Conservation (phyloP, 2,113 vertebrate species). For the Nothoprocta pentlandii region DNA sequence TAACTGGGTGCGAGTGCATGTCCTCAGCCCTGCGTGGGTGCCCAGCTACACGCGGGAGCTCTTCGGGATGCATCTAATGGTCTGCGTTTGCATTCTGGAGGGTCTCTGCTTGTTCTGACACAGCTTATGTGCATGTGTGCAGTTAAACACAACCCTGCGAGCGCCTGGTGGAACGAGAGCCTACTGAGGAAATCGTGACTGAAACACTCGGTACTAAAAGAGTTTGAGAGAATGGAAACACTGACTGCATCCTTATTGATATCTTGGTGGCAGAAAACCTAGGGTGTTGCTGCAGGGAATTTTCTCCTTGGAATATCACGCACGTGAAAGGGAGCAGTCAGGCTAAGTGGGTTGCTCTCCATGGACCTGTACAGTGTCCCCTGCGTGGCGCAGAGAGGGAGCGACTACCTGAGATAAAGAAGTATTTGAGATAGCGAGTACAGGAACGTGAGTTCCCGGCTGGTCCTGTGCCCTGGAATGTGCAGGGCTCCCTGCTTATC, state of each 20-base stretch:
- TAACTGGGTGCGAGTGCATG: fast-evolving
- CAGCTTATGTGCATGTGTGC: background rate
- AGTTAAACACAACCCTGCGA: background rate
- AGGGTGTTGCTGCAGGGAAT: background rate
- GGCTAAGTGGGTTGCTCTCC: background rate
- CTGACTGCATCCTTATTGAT: background rate
- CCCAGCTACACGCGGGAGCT: background rate
- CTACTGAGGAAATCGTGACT: background rate
- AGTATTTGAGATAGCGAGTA: no score
- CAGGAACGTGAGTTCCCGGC: background rate
- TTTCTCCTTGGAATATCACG: background rate
- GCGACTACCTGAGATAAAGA: background rate
- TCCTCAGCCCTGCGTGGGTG: background rate
- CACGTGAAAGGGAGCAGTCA: background rate
- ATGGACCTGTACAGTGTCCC: background rate
- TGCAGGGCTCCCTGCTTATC: background rate
- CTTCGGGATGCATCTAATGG: background rate
- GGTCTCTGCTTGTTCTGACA: background rate
- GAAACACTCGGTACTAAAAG: background rate
- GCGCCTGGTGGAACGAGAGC: background rate
- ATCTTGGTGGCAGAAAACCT: background rate
- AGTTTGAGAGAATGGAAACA: background rate
- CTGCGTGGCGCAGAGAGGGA: background rate
- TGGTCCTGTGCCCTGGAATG: background rate
- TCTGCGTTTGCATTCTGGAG: background rate